Evolutionary conservation across 2,888 invertebrate species (phyloP).

Genomic region (Dicycla oo): DNA sequence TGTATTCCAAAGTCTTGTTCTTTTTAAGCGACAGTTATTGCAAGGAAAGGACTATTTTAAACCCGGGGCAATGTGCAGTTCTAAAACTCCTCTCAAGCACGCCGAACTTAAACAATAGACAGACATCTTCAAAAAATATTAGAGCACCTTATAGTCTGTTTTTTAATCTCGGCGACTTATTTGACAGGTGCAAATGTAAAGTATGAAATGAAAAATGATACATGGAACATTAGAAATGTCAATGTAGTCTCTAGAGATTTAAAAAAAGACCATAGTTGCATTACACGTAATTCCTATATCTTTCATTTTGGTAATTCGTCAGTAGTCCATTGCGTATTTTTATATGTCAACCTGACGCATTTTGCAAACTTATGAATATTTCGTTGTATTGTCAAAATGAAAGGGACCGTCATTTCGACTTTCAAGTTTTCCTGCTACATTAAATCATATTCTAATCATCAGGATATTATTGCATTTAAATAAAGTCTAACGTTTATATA

Average conservation of each 20-base stretch:
- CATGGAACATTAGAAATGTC: no score
- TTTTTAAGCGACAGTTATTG: neutral
- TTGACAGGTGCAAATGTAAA: no score
- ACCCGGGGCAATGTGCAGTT: neutral
- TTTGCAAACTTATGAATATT: neutral
- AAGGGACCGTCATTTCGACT: neutral
- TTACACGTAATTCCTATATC: neutral
- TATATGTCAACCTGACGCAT: neutral
- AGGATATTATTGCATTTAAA: neutral
- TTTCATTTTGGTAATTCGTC: neutral
- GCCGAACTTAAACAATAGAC: neutral
- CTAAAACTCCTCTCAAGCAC: neutral
- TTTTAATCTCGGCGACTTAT: no score
- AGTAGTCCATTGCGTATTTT: neutral
- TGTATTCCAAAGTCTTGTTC: neutral
- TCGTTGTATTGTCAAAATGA: neutral
- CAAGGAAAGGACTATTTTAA: neutral
- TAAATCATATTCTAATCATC: neutral
- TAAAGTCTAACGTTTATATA: neutral
- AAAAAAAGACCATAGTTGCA: no score
- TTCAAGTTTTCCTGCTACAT: neutral
- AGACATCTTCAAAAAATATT: neutral
- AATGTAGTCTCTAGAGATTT: no score
- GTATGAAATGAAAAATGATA: no score
- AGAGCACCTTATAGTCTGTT: neutral